phyloP scores from a whole-genome alignment of 2,888 invertebrate species.

The Julus scandinavius region DNA sequence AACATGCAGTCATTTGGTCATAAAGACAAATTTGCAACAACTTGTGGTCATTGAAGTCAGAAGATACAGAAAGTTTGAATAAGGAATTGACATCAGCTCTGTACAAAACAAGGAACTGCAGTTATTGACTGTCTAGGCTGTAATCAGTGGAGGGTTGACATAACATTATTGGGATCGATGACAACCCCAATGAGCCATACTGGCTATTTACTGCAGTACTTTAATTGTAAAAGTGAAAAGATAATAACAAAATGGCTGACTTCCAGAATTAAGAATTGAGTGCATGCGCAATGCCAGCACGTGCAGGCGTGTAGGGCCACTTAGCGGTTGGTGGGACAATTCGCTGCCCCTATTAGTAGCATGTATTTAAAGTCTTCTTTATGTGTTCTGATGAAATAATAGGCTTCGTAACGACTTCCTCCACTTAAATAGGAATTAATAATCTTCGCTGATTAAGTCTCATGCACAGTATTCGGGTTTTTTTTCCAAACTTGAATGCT shows the following conservation, averaged over 20 bases:
- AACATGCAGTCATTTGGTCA: too few relatives aligned
- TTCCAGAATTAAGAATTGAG: neutral
- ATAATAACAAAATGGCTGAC: slow-evolving; percentile 1
- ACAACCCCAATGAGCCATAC: too few relatives aligned
- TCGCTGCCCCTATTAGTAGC: neutral
- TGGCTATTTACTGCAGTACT: neutral
- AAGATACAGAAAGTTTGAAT: too few relatives aligned
- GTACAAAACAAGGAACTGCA: too few relatives aligned
- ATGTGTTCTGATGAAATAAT: slow-evolving; percentile 8
- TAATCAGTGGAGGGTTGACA: too few relatives aligned
- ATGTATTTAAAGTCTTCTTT: neutral
- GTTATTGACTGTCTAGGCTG: too few relatives aligned
- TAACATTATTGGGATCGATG: too few relatives aligned
- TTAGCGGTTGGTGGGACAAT: neutral
- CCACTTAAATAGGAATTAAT: slow-evolving; percentile 35
- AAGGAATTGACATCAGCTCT: too few relatives aligned
- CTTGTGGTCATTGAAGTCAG: too few relatives aligned
- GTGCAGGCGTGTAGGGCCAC: neutral
- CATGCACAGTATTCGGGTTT: neutral
- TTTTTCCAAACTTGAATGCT: neutral
- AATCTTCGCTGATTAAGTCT: neutral
- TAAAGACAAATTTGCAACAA: too few relatives aligned
- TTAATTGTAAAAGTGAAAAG: neutral
- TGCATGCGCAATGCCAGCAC: neutral
- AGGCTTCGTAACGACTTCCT: neutral